Conservation (phyloP, 2,797 vertebrate genomes). For the Tapirus indicus region DNA sequence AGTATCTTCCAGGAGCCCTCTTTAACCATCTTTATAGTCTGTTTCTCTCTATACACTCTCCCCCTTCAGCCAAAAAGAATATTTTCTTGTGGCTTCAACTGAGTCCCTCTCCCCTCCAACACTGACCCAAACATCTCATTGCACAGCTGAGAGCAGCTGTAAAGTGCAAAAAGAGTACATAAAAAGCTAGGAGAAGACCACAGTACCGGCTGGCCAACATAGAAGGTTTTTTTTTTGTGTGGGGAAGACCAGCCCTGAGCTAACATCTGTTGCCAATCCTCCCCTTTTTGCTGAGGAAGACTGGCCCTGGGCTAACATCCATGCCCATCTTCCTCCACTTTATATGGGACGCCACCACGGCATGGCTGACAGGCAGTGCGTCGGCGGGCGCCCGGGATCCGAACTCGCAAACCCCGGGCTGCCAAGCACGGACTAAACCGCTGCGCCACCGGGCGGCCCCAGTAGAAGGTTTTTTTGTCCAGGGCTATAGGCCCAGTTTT, state of each 20-base stretch:
- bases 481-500: not conserved
- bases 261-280: too few species aligned
- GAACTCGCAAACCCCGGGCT: too few species aligned
- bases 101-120: not conserved
- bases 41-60: not conserved
- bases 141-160: slow-evolving; percentile 1
- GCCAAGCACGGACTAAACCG: too few species aligned
- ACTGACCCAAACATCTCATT: not conserved
- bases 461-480: not conserved
- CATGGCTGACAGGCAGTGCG: too few species aligned
- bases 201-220: not conserved
- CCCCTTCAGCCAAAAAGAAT: not conserved
- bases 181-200: not conserved
- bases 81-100: not conserved
- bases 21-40: not conserved
- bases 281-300: too few species aligned
- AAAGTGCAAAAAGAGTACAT: not conserved
- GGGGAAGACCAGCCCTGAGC: too few species aligned
- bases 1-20: not conserved
- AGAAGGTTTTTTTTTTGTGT: too few species aligned
- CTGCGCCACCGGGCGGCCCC: too few species aligned
- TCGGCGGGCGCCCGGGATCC: too few species aligned
- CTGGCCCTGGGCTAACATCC: too few species aligned
- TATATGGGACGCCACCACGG: too few species aligned
- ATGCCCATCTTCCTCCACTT: too few species aligned